Evolutionary conservation across 2,113 vertebrate genomes (phyloP), one percentile per base, ranked within the genome.

Genomic region (Aptenodytes patagonicus): DNA sequence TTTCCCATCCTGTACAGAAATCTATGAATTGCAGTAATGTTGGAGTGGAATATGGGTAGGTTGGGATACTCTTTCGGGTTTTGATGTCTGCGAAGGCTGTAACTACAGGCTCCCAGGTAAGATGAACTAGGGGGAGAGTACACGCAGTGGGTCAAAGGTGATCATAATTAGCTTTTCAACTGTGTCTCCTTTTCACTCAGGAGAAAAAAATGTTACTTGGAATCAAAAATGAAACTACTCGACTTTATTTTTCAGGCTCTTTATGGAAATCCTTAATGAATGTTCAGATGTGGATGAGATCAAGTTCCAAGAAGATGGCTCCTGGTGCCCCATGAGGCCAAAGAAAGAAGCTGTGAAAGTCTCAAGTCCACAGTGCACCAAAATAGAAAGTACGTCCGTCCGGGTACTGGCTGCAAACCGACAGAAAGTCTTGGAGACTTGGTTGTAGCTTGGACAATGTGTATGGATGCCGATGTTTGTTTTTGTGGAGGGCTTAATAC

Each of bases 301-400:
- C 86, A 99, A 99, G 97, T 99, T 99, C 96, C 99, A 99, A 92
- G 99, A 99, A 95, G 99, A 99, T 62, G 99, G 99, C 21, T 99
- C 99, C 24, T 99, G 99, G 99, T 99, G 99, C 92, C 99, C 99
- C 51, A 99, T 99, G 99, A 99, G 99, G 97, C 99, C 99, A 93
- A 99, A 99, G 98, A 99, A 99, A 83, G 99, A 99, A 96, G 84
- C 98, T 11, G 96, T 99, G 79, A 99, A 99, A 97, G 98, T 99
- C n/a, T 98, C 99, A 55, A 98, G 98, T 82, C 97, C 98, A 32
- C 98, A 98, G 8, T 97, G 98, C 88, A 95, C 98, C 82, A 99
- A 99, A 97, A 97, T 98, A 87, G 99, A 99, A 97, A 98, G 99
- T 99, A 98, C 49, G 99, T 98, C 25, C 19, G 32, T 40, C 17